Conservation (phyloP, 2,888 invertebrate species). For the Heteropelma amictum region DNA sequence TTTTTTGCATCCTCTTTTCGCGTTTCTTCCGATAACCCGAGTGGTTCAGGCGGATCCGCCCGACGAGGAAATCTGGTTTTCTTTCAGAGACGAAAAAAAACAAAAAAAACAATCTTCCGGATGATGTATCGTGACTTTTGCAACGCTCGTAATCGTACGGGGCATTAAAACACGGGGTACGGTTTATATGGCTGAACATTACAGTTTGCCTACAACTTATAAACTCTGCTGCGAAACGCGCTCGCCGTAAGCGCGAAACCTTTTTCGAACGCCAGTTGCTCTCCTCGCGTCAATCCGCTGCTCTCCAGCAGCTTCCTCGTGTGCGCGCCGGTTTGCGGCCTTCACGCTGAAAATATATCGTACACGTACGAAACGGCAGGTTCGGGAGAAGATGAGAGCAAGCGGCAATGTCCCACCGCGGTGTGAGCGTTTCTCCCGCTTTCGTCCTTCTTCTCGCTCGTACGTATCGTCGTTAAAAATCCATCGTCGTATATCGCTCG, state of each 20-base stretch:
- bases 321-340: no score
- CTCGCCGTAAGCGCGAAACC: neutral
- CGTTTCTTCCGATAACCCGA: neutral
- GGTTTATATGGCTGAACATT: constrained; percentile 16
- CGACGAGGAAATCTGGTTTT: constrained; percentile 7
- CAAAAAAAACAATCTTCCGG: no score
- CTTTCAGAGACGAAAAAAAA: no score
- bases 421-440: constrained; percentile 24
- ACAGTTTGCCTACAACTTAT: constrained; percentile 13
- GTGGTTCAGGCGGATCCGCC: neutral
- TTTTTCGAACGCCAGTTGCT: no score
- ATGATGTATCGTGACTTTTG: neutral
- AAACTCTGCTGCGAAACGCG: constrained; percentile 28
- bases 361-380: no score
- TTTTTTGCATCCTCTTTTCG: neutral
- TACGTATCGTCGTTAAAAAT: constrained; percentile 32
- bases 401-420: constrained; percentile 32
- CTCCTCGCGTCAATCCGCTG: no score
- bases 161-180: no score
- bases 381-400: neutral
- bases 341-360: no score
- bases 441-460: constrained; percentile 47
- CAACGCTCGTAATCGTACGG: no score
- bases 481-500: constrained; percentile 45
- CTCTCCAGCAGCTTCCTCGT: no score